Evolutionary conservation across 2,888 invertebrate species (phyloP).

Genomic region (Camptogramma bilineatum): DNA sequence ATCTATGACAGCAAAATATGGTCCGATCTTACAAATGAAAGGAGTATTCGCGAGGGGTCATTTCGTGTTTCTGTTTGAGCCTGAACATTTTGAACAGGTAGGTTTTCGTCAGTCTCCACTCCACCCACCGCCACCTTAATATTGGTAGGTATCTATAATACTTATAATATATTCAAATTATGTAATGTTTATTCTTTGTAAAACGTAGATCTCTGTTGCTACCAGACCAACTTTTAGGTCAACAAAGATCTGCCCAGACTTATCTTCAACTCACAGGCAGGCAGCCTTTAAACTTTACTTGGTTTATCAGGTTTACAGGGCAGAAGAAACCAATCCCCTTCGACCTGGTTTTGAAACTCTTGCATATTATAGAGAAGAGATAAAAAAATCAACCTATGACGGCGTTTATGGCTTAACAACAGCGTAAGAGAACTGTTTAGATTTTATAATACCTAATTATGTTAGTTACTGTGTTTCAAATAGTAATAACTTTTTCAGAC

Average conservation of each 20-base stretch:
- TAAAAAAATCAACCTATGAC: conserved; percentile 62
- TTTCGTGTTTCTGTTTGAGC: conserved; percentile 69
- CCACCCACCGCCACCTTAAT: too few relatives aligned
- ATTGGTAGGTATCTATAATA: too few relatives aligned
- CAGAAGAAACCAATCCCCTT: conserved; percentile 71
- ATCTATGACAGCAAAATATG: conserved; percentile 61
- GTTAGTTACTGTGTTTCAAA: not conserved
- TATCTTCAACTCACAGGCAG: too few relatives aligned
- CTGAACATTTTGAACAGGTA: conserved; percentile 65
- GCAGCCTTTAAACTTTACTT: not conserved
- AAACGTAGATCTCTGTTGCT: too few relatives aligned
- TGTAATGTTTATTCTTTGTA: too few relatives aligned
- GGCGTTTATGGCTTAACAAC: conserved; percentile 71
- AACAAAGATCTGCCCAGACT: too few relatives aligned
- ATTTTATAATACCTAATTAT: not conserved
- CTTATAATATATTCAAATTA: too few relatives aligned
- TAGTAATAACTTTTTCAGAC: conserved; percentile 63
- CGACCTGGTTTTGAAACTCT: conserved; percentile 73
- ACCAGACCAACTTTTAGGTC: too few relatives aligned
- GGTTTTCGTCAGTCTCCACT: not conserved
- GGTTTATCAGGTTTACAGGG: conserved; percentile 65
- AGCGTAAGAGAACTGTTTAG: conserved; percentile 61
- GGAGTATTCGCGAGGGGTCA: conserved; percentile 63
- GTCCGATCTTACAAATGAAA: conserved; percentile 67
- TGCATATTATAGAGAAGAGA: conserved; percentile 67